Evolutionary conservation across 1,140 invertebrate genomes (phyloP), one percentile per base, ranked within the genome.

Genomic region (Spodoptera frugiperda): DNA sequence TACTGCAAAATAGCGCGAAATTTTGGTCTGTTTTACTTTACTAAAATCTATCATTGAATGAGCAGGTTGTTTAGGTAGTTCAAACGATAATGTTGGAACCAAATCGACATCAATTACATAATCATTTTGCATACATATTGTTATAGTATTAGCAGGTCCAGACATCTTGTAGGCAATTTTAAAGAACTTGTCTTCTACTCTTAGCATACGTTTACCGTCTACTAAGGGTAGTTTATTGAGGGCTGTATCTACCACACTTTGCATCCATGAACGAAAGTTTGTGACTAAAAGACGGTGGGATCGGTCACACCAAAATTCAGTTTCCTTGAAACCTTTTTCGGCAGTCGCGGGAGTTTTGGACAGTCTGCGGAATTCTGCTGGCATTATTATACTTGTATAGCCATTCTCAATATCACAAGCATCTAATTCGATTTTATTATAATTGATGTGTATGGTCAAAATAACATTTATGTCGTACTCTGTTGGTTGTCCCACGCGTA

Each of bases 401-500:
- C 80, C 85, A 70, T 84, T 25, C 65, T 78, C 46, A 12, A 53
- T 80, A 10, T 84, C 39, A 11, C 55, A 55, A 8, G 83, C 78
- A 71, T 87, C 79, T 25, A 89, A 77, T 57, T 78, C 71, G 14
- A 89, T 87, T 74, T 83, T 87, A 14, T 78, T 61, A 63, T 87
- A 85, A 57, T 85, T 82, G 2, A 89, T 57, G 14, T 82, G 86
- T 49, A 89, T 65, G 17, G 61, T 84, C 10, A 89, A 73, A 39
- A 88, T 80, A 44, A 89, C 63, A 73, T 87, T 89, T 54, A 89
- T 83, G 61, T 89, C 87, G 46, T 84, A 89, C 76, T 87, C 86
- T 15, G 77, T 87, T 2, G 86, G 81, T 33, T 86, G 76, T 6
- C 86, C 84, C 11, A 89, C 84, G 4, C 87, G 82, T 55, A 89